phyloP scores from a whole-genome alignment of 2,888 invertebrate genomes.

The Cantharis flavilabris region DNA sequence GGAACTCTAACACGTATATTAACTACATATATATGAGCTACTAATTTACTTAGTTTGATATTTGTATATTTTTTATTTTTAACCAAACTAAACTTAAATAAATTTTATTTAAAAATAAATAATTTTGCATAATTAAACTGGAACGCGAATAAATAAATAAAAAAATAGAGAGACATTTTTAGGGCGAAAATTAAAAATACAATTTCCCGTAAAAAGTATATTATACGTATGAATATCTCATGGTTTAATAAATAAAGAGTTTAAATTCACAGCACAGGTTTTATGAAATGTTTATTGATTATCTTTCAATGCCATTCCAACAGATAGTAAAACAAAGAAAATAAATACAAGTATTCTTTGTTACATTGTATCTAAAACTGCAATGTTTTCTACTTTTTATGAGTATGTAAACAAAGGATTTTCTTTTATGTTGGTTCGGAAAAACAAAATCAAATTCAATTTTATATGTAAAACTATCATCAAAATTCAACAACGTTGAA shows the following conservation, averaged over 20 bases:
- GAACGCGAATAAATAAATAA: background rate
- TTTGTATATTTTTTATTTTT: background rate
- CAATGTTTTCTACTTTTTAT: background rate
- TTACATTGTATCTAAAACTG: background rate
- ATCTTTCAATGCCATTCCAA: slow-evolving; percentile 1
- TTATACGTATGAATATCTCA: background rate
- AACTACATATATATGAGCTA: slow-evolving; percentile 29
- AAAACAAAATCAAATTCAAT: background rate
- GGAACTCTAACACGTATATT: slow-evolving; percentile 34
- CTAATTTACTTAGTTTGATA: slow-evolving; percentile 29
- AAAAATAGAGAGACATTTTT: background rate
- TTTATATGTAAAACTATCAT: background rate
- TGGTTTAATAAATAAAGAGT: background rate
- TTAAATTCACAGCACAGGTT: background rate
- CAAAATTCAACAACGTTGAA: background rate
- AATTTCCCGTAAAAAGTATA: background rate
- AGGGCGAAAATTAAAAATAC: background rate
- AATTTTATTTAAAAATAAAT: background rate
- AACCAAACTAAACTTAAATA: background rate
- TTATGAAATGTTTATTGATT: slow-evolving; percentile 3
- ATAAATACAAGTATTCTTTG: slow-evolving; percentile 3
- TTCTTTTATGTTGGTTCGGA: background rate
- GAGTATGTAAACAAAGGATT: background rate
- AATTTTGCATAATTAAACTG: background rate
- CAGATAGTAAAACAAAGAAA: slow-evolving; percentile 1